Evolutionary conservation across 2,797 vertebrate species (phyloP).

Genomic region (Hippopotamyrus pictus): DNA sequence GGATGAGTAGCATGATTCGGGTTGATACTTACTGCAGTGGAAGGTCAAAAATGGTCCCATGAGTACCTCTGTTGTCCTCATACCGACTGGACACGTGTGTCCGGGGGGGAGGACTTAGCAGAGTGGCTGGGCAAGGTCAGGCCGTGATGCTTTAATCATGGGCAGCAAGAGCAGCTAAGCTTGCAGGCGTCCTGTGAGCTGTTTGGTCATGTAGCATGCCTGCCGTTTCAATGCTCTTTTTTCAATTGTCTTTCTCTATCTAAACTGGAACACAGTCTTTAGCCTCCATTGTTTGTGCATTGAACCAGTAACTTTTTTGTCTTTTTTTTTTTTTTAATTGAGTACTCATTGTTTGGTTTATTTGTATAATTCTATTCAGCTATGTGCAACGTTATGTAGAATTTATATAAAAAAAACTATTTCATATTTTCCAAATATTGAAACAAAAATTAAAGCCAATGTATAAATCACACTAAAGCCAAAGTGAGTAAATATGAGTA

Average conservation of each 20-base stretch:
- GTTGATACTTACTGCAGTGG: neutral
- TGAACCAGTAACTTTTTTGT: neutral
- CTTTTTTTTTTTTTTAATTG: too few relatives aligned
- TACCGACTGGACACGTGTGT: constrained; percentile 7
- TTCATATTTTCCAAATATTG: neutral
- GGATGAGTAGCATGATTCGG: neutral
- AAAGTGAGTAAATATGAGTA: neutral
- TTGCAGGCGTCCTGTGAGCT: neutral
- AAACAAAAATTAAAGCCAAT: neutral
- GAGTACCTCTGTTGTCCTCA: neutral
- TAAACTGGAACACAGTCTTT: neutral
- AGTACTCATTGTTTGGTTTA: neutral
- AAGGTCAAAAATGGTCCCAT: neutral
- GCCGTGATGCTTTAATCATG: neutral
- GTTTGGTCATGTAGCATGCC: neutral
- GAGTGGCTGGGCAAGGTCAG: constrained; percentile 20
- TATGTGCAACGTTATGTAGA: neutral
- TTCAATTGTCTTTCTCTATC: neutral
- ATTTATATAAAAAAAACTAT: neutral
- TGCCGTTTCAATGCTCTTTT: neutral
- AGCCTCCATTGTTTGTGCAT: neutral
- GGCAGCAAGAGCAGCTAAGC: neutral
- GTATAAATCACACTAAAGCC: neutral
- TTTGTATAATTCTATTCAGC: neutral
- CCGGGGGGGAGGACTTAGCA: neutral